Evolutionary conservation across 2,797 vertebrate genomes (phyloP).

Genomic region (Ctenosaura bakeri): DNA sequence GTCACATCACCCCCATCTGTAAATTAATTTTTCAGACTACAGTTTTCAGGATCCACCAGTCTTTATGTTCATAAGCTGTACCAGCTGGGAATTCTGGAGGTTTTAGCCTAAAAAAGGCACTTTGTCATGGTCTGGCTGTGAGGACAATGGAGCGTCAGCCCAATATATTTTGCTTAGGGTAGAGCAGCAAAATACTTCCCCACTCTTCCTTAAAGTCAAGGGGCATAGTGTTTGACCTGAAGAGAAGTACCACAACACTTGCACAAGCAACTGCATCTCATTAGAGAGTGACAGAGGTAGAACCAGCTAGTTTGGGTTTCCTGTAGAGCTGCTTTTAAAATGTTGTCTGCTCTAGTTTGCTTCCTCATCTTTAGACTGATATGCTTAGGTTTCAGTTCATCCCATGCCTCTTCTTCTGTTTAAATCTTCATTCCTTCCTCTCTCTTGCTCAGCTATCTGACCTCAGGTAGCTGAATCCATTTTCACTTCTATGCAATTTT

Average conservation of each 20-base stretch:
- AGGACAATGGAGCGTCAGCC: too few relatives aligned
- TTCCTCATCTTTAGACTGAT: not conserved
- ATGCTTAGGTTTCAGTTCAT: not conserved
- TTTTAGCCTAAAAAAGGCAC: too few relatives aligned
- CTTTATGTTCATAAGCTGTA: too few relatives aligned
- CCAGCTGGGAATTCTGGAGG: too few relatives aligned
- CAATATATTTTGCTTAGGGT: not conserved
- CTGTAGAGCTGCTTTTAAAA: not conserved
- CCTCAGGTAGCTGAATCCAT: too few relatives aligned
- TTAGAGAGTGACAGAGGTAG: not conserved
- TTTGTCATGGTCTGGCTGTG: too few relatives aligned
- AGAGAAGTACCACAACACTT: not conserved
- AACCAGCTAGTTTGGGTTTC: not conserved
- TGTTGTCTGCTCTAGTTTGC: not conserved
- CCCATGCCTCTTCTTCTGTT: not conserved
- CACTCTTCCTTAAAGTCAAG: not conserved
- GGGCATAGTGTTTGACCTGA: not conserved
- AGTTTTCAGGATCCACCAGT: too few relatives aligned
- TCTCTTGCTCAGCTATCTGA: too few relatives aligned
- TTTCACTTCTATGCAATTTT: too few relatives aligned
- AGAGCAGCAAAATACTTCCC: not conserved
- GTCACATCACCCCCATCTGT: too few relatives aligned
- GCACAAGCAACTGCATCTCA: not conserved
- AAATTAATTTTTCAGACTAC: too few relatives aligned
- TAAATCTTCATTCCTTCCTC: not conserved